phyloP scores from a whole-genome alignment of 2,797 vertebrate species.

The Megaceryle alcyon region DNA sequence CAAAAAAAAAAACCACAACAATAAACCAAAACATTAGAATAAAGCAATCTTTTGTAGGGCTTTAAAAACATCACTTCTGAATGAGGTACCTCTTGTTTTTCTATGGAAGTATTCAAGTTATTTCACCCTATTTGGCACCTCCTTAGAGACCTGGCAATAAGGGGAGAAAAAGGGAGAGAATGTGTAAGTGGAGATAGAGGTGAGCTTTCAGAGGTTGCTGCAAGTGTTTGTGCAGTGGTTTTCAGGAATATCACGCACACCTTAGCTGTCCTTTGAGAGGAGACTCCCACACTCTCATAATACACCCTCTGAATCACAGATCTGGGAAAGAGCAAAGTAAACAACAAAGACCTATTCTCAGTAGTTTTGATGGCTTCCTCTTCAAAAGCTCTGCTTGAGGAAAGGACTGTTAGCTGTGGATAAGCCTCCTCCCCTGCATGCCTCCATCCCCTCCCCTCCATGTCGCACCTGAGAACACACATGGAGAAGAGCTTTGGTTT shows the following conservation, averaged over 20 bases:
- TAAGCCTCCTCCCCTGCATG: neutral
- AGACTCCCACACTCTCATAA: neutral
- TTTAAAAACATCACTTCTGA: neutral
- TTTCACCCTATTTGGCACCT: neutral
- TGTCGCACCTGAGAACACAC: neutral
- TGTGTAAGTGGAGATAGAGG: neutral
- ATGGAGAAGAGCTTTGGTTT: neutral
- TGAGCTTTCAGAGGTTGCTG: neutral
- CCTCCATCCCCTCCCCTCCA: accelerated
- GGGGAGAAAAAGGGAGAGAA: neutral
- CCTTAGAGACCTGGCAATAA: neutral
- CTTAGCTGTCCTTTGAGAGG: neutral
- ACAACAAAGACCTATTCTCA: neutral
- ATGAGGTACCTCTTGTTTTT: neutral
- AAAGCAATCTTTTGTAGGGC: neutral
- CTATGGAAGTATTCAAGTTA: neutral
- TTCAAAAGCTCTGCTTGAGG: neutral
- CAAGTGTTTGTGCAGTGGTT: neutral
- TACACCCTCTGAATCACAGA: neutral
- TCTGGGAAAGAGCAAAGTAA: neutral
- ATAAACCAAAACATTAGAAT: neutral
- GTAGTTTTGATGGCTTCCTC: neutral
- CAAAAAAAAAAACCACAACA: neutral
- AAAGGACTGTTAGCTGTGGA: neutral
- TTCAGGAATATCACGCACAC: neutral